Base-by-base conservation (phyloP, 2,797 vertebrate species). In the Gobio occitaniae region DNA sequence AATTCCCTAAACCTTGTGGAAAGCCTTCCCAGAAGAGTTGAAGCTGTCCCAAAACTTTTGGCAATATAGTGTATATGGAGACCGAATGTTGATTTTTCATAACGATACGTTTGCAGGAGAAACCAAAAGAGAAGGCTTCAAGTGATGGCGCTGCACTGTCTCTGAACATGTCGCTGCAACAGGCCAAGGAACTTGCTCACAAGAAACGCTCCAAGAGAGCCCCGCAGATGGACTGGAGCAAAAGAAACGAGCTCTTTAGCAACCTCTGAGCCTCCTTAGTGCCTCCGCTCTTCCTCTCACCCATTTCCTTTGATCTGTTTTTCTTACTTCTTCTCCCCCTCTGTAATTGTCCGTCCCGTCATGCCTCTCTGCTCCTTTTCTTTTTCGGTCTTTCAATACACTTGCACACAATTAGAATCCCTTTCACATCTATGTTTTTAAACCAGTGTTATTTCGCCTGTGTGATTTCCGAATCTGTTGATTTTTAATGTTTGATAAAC, bases 231-330 rank as follows among this genome's bases (percentile, higher is more conserved):
- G 97, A 97, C 95, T 99, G 98, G 98, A 98, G 95, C 96, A 98
- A 98, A 96, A 97, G 97, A 93, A 99, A 98, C 0, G 97, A 99
- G 92, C 95, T 99, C 83, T 99, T 99, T 92, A 96, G 98, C 94
- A 99, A 98, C 91, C 93, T 99, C 90, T 99, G 95, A 96, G 91
- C 25, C 21, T n/a, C 70, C 8, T 7, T n/a, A 9, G 52, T 82
- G 65, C 76, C 72, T 29, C 25, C 25, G 50, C 17, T 44, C 44
- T 52, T 32, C 44, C 71, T 48, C 25, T 52, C 12, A 12, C 19
- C n/a, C 41, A 17, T 25, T 3, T 71, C 63, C 59, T 82, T 78
- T 65, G 52, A 44, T 44, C 41, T 48, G 59, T 48, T 83, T 54
- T 52, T 78, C 32, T 66, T 15, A 48, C 21, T 54, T n/a, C 72